Evolutionary conservation across 2,797 vertebrate genomes (phyloP).

Genomic region (Hydrolagus colliei): DNA sequence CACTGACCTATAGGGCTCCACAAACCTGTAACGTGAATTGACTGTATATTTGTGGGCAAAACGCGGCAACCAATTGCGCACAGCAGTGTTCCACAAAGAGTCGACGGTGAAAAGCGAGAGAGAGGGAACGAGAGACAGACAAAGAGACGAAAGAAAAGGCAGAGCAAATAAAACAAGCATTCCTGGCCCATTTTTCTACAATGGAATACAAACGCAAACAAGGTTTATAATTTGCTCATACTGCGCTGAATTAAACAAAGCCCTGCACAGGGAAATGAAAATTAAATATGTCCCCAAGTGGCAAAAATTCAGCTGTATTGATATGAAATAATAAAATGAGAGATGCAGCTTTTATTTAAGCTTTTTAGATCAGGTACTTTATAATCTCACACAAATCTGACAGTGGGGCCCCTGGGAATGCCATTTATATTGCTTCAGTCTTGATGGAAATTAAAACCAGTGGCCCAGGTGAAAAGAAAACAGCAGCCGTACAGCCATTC

Average conservation of each 20-base stretch:
- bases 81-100: too few relatives aligned
- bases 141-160: neutral
- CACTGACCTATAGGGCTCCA: too few relatives aligned
- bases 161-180: too few relatives aligned
- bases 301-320: neutral
- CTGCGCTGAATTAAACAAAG: conserved; percentile 27
- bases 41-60: too few relatives aligned
- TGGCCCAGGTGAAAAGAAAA: neutral
- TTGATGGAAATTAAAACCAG: conserved; percentile 8
- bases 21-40: too few relatives aligned
- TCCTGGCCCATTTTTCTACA: neutral
- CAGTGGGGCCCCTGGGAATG: conserved; percentile 11
- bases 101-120: neutral
- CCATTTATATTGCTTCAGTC: neutral
- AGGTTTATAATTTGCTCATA: neutral
- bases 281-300: conserved; percentile 14
- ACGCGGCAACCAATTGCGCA: too few relatives aligned
- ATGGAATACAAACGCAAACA: conserved; percentile 14
- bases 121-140: neutral
- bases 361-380: conserved; percentile 20
- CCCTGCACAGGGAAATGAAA: conserved; percentile 13
- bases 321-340: conserved; percentile 21
- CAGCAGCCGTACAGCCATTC: neutral
- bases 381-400: neutral
- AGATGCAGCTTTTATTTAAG: conserved; percentile 1